Evolutionary conservation across 2,113 vertebrate genomes (phyloP), one percentile per base, ranked within the genome.

Genomic region (Clupea harengus): DNA sequence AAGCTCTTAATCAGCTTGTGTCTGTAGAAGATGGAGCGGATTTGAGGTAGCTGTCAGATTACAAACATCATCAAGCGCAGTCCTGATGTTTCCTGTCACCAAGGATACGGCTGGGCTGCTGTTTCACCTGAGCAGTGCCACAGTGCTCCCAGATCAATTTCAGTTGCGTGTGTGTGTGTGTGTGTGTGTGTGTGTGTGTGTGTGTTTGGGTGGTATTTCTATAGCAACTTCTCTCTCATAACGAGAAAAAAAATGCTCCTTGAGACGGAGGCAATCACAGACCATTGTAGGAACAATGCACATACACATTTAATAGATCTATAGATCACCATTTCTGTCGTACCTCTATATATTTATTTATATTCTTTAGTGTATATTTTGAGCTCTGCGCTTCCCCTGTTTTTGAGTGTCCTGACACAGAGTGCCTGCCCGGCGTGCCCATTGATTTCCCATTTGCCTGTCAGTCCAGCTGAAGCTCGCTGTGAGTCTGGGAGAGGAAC

Each of bases 81-180:
- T 4, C 28, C 9, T 75, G 67, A 75, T 32, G 28, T 75, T 89
- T 81, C 86, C 84, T 88, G 91, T 93, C 90, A 87, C 90, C 88
- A 92, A 91, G 88, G 90, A 2, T 86, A 93, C 91, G n/a, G 57
- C 60, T 22, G 80, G 44, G 80, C 82, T 22, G 75, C 84, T 86
- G 88, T 84, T 87, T 91, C 90, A 94, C 91, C 91, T 94, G 93
- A 91, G 87, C 50, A 72, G 52, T 67, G 89, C 75, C 86, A 89
- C 85, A 67, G 87, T 84, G 89, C 89, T 82, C 32, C 82, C 57
- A 85, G 78, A 84, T 64, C 80, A 54, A 85, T 84, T 86, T 88
- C 87, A 82, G 88, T 83, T 75, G n/a, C 10, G 22, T 32, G 64
- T 72, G 4, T 25, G 67, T 39, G 28, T 32, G 67, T 75, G 28